Conservation (phyloP, 2,888 invertebrate genomes). For the Acanthosepion lycidas region DNA sequence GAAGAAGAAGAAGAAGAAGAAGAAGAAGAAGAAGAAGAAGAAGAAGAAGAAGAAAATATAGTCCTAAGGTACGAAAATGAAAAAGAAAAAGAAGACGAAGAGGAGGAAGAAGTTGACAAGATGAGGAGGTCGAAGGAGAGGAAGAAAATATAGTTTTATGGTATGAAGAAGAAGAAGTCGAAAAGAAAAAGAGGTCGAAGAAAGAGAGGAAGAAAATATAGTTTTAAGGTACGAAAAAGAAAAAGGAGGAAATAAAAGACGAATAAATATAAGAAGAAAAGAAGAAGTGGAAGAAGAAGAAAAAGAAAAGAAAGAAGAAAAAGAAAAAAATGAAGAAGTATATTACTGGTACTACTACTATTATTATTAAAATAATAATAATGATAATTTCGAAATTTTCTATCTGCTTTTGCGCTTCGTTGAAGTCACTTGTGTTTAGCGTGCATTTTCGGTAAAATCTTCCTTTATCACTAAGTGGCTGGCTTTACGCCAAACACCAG, state of each 20-base stretch:
- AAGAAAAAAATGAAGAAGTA: neutral
- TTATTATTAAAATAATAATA: neutral
- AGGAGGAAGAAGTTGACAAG: too few relatives aligned
- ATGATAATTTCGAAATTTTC: neutral
- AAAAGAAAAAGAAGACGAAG: too few relatives aligned
- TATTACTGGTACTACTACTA: too few relatives aligned
- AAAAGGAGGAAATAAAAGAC: neutral
- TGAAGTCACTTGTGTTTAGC: neutral
- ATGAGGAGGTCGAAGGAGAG: neutral
- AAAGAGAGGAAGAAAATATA: neutral
- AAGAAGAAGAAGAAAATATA: too few relatives aligned
- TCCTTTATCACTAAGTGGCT: neutral
- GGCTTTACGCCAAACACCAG: neutral
- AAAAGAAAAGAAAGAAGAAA: neutral
- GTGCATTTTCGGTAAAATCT: slow-evolving; percentile 17
- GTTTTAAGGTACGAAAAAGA: neutral
- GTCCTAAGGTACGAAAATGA: too few relatives aligned
- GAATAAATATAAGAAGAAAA: neutral
- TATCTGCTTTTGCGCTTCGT: neutral
- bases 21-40: too few relatives aligned
- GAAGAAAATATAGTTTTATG: neutral
- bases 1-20: too few relatives aligned
- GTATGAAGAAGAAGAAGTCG: neutral
- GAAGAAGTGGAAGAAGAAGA: neutral
- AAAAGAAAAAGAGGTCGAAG: neutral